Percentiles rank a stretch among this genome's conserved stretches.
Conservation (phyloP, 2,888 invertebrate species). For the Ophion costatus region DNA sequence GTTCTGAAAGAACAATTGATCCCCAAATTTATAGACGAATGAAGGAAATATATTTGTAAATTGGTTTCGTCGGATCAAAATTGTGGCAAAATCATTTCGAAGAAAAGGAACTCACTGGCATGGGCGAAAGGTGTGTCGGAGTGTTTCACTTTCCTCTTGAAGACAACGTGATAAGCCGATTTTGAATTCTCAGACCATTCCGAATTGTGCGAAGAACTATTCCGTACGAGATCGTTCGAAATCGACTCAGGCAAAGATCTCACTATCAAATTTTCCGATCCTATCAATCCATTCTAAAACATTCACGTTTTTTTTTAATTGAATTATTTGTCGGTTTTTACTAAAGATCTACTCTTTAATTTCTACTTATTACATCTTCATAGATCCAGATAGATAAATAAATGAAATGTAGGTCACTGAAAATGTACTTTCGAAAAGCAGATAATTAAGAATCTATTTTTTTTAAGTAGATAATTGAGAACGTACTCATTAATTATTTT, state of each 20-base stretch:
- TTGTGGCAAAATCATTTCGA: neutral
- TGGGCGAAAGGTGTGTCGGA: neutral
- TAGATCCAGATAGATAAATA: no score
- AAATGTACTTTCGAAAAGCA: no score
- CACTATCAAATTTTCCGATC: no score
- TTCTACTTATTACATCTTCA: no score
- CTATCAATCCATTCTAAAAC: slow-evolving; percentile 16
- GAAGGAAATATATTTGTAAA: no score
- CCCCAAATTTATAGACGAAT: neutral
- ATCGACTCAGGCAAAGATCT: slow-evolving; percentile 21
- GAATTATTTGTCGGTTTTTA: no score
- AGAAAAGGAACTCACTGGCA: neutral
- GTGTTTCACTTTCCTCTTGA: neutral
- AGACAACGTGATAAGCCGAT: slow-evolving; percentile 39
- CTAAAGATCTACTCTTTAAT: no score
- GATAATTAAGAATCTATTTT: no score
- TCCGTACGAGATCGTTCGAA: neutral
- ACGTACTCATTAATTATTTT: no score
- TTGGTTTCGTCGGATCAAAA: neutral
- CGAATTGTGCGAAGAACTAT: neutral
- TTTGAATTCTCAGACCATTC: neutral
- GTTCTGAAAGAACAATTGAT: neutral
- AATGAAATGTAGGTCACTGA: no score
- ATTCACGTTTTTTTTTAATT: neutral
- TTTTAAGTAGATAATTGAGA: no score